phyloP scores from a whole-genome alignment of 2,888 invertebrate genomes.

The Xestobium rufovillosum region DNA sequence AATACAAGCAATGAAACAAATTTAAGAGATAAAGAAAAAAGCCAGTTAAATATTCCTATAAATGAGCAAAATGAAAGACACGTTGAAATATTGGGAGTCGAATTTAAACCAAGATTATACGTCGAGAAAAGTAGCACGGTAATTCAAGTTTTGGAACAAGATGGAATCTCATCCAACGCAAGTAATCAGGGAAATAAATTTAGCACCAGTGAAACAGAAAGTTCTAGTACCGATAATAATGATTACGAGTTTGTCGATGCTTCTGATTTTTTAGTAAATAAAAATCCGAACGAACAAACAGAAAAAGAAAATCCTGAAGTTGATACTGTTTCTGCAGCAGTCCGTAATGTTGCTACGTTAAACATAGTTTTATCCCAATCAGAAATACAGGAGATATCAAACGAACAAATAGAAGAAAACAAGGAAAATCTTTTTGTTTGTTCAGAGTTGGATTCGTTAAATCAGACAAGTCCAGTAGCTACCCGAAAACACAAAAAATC shows the following conservation, averaged over 20 bases:
- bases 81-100: background rate
- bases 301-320: background rate
- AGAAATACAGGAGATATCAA: background rate
- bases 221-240: background rate
- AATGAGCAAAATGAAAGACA: no score
- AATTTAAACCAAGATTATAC: constrained; percentile 28
- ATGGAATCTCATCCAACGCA: constrained; percentile 19
- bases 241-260: background rate
- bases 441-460: constrained; percentile 2
- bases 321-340: constrained; percentile 5
- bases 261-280: constrained; percentile 4
- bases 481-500: constrained; percentile 23
- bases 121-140: constrained; percentile 42
- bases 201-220: background rate
- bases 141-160: constrained; percentile 35
- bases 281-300: background rate
- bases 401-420: background rate
- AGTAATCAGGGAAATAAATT: constrained; percentile 24
- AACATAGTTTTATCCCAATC: constrained; percentile 21
- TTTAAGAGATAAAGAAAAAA: background rate
- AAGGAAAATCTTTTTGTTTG: background rate
- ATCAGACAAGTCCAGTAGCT: constrained; percentile 10
- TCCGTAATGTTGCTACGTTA: constrained; percentile 23
- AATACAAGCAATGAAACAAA: background rate
- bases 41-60: no score